phyloP scores from a whole-genome alignment of 2,888 invertebrate species.

The Epicampocera succincta region DNA sequence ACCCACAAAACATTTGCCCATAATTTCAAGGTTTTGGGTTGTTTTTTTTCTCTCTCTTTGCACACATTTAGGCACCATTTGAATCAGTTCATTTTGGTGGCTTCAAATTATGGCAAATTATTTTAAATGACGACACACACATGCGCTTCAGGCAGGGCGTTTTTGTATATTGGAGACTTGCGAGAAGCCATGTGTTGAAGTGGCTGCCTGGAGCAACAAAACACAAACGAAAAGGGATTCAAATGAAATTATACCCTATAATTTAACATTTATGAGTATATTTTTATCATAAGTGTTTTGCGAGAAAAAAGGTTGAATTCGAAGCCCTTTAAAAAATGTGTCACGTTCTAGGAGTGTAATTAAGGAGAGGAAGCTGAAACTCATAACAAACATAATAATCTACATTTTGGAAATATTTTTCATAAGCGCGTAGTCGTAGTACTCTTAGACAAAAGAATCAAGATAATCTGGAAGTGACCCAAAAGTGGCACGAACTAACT shows the following conservation, averaged over 20 bases:
- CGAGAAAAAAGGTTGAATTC: conserved; percentile 2
- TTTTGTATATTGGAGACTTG: conserved; percentile 14
- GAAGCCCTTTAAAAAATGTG: conserved; percentile 37
- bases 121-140: conserved; percentile 79
- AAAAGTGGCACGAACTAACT: too few relatives aligned
- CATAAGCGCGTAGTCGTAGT: too few relatives aligned
- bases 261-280: conserved; percentile 59
- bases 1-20: conserved; percentile 66
- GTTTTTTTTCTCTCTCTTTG: conserved; percentile 23
- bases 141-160: conserved; percentile 27
- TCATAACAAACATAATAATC: too few relatives aligned
- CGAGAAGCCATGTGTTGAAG: conserved; percentile 60
- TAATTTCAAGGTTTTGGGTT: conserved; percentile 60
- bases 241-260: conserved; percentile 56
- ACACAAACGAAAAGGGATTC: conserved; percentile 1
- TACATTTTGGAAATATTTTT: too few relatives aligned
- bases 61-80: conserved; percentile 71
- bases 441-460: too few relatives aligned
- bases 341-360: conserved; percentile 49
- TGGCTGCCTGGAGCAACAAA: conserved; percentile 4
- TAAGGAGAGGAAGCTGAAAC: background rate
- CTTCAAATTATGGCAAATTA: conserved; percentile 81
- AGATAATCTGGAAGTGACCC: too few relatives aligned
- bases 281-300: conserved; percentile 51
- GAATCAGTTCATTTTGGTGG: conserved; percentile 66